Conservation (phyloP, 2,797 vertebrate genomes). For the Gallinago stenura region DNA sequence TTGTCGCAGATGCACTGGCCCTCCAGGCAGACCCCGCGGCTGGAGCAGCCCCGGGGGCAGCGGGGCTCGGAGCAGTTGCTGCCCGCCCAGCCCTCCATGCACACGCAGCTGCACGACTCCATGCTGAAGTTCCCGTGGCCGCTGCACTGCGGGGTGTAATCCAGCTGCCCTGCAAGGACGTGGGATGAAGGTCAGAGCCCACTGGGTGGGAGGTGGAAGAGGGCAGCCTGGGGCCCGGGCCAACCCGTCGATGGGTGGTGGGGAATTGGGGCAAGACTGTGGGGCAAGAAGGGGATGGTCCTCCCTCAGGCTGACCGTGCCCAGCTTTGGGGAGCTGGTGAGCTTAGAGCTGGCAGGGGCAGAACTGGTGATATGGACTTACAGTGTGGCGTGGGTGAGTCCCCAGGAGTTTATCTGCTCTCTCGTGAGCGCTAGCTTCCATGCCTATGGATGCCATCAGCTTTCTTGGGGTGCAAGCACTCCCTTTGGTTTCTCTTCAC, state of each 20-base stretch:
- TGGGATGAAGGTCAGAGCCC: conserved; percentile 4
- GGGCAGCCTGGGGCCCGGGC: accelerated
- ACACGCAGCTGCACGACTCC: conserved; percentile 93
- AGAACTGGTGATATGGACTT: neutral
- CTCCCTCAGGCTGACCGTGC: neutral
- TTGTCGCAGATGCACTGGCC: conserved; percentile 94
- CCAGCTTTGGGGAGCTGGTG: neutral
- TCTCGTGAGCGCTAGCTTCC: neutral
- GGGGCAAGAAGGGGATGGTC: neutral
- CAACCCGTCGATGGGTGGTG: neutral
- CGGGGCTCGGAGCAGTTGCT: conserved; percentile 94
- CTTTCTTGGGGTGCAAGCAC: neutral
- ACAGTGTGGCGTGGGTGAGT: neutral
- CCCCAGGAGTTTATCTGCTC: neutral
- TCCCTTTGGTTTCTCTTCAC: neutral
- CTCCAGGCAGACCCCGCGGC: conserved; percentile 90
- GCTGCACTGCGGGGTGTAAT: conserved; percentile 91
- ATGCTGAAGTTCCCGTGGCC: conserved; percentile 96
- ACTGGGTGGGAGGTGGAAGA: neutral
- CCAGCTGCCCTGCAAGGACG: conserved; percentile 86
- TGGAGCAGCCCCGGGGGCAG: conserved; percentile 92
- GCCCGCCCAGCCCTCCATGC: conserved; percentile 92
- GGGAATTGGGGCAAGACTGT: neutral
- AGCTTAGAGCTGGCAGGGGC: neutral
- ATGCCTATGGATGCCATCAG: neutral